A percentile compares a stretch with the other conserved stretches of the same genome.
Conservation (phyloP, 2,888 invertebrate genomes). For the Coelopa pilipes region DNA sequence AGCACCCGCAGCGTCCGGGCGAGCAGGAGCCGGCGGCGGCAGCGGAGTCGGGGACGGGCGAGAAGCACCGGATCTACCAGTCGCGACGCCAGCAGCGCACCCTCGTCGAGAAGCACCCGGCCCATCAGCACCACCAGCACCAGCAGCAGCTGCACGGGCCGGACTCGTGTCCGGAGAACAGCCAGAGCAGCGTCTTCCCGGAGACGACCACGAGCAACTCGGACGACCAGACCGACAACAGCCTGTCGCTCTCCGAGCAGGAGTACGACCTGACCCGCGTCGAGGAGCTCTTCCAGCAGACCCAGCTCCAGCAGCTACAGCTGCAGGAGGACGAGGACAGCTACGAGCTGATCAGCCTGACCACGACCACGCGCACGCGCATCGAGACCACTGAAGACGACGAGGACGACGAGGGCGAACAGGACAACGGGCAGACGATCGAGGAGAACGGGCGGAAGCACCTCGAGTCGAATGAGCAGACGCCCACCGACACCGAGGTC, state of each 20-base stretch:
- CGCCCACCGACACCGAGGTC: constrained; percentile 39
- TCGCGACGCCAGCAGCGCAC: constrained; percentile 52
- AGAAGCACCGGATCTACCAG: constrained; percentile 62
- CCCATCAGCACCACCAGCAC: constrained; percentile 36
- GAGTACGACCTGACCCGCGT: constrained; percentile 62
- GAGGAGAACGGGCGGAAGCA: background rate
- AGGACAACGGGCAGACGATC: constrained; percentile 23
- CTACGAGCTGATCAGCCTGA: constrained; percentile 61
- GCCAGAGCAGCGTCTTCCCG: constrained; percentile 64
- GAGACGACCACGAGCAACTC: constrained; percentile 65
- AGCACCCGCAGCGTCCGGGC: constrained; percentile 46
- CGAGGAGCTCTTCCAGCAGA: constrained; percentile 59
- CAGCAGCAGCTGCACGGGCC: constrained; percentile 41
- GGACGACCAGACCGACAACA: constrained; percentile 62
- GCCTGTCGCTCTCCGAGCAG: constrained; percentile 61
- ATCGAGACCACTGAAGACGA: constrained; percentile 57
- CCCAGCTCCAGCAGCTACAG: constrained; percentile 42
- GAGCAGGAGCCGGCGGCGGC: constrained; percentile 54
- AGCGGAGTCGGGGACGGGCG: constrained; percentile 44
- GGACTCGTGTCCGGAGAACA: constrained; percentile 63
- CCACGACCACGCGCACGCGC: constrained; percentile 57
- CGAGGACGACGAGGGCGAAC: constrained; percentile 37
- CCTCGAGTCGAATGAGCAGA: constrained; percentile 33
- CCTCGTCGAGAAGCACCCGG: constrained; percentile 37
- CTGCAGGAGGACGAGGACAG: constrained; percentile 51